Evolutionary conservation across 2,797 vertebrate genomes (phyloP).

Genomic region (Spinibarbus caldwelli): DNA sequence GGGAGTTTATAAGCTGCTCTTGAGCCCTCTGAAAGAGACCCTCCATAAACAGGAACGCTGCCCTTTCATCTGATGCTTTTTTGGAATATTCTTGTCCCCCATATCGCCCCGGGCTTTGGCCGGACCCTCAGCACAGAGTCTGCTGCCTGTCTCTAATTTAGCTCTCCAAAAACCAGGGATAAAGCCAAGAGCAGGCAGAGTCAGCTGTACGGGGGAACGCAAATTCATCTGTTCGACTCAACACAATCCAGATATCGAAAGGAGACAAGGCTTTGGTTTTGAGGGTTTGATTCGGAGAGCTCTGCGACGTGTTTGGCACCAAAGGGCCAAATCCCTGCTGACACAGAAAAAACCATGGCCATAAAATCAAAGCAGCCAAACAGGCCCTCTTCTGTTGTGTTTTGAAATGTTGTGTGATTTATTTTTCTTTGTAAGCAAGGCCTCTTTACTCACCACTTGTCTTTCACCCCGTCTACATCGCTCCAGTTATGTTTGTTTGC

Average conservation of each 20-base stretch:
- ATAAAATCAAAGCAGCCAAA: constrained; percentile 41
- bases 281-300: constrained; percentile 21
- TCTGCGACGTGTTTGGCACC: constrained; percentile 39
- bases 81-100: constrained; percentile 65
- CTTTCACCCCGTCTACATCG: constrained; percentile 29
- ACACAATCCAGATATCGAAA: constrained; percentile 28
- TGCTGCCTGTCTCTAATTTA: constrained; percentile 75
- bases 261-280: constrained; percentile 6
- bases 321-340: constrained; percentile 41
- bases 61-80: constrained; percentile 69
- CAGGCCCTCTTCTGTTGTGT: constrained; percentile 47
- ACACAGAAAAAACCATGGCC: constrained; percentile 43
- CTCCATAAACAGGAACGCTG: constrained; percentile 61
- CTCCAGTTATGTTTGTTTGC: constrained; percentile 51
- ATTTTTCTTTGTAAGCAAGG: constrained; percentile 54
- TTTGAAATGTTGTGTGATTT: constrained; percentile 65
- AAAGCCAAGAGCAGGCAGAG: constrained; percentile 23
- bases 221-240: constrained; percentile 12
- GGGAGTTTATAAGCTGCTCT: constrained; percentile 67
- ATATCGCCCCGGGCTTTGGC: constrained; percentile 65
- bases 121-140: constrained; percentile 64
- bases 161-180: constrained; percentile 44
- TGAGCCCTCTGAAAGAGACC: constrained; percentile 58
- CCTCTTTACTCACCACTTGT: constrained; percentile 40
- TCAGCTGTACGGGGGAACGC: constrained; percentile 11